Percentiles rank a stretch among this genome's conserved stretches.
phyloP scores from a whole-genome alignment of 2,888 invertebrate species.

The Sepioteuthis lessoniana region DNA sequence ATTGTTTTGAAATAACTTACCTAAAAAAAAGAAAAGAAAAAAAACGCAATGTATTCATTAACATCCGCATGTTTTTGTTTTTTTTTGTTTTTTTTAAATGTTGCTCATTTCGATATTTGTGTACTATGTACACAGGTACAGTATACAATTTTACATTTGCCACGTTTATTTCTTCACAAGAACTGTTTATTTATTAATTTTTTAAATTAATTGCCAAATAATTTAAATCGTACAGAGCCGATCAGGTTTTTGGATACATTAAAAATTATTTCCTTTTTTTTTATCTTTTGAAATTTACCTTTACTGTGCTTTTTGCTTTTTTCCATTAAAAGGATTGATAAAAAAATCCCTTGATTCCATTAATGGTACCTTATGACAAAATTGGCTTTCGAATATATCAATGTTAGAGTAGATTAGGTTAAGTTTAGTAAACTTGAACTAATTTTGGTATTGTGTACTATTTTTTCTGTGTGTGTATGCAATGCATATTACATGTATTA shows the following conservation, averaged over 20 bases:
- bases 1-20: no score
- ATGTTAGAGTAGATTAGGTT: background rate
- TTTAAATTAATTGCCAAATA: background rate
- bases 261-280: background rate
- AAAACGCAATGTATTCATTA: no score
- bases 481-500: background rate
- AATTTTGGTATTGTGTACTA: background rate
- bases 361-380: background rate
- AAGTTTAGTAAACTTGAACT: background rate
- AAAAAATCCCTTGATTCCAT: background rate
- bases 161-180: no score
- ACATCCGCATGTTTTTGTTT: background rate
- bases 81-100: background rate
- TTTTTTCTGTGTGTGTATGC: background rate
- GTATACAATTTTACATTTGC: no score
- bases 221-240: background rate
- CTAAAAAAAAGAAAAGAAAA: no score
- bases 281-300: no score
- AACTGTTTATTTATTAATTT: background rate
- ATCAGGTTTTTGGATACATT: background rate
- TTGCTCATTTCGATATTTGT: background rate
- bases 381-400: background rate
- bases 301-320: background rate
- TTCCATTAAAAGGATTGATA: background rate
- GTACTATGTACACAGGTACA: no score